These are phyloP conservation scores for Sebastes nivosus DNA, from an alignment of 2,797 vertebrate species.

Conservation along the genomic window DNA sequence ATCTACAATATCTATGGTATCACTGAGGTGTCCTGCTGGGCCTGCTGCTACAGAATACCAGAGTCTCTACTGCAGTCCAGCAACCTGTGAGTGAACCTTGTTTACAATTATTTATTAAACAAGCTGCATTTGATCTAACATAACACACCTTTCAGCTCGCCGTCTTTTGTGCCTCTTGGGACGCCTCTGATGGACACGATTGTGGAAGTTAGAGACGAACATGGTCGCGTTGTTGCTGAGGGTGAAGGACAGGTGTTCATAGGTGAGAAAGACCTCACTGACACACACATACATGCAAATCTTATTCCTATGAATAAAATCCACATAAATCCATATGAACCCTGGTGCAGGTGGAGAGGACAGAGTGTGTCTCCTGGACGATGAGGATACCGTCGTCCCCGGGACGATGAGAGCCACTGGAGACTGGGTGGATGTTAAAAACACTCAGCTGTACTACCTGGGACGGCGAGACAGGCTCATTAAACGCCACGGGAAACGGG, in stretches of 20 bases:
- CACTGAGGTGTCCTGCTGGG: constrained; percentile 98
- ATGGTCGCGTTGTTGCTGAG: constrained; percentile 80
- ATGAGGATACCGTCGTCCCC: constrained; percentile 78
- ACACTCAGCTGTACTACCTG: constrained; percentile 84
- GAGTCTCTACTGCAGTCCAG: constrained; percentile 64
- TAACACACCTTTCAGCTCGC: constrained; percentile 63
- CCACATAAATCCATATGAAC: not conserved
- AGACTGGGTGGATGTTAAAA: constrained; percentile 87
- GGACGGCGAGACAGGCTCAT: constrained; percentile 92
- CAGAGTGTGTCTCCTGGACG: constrained; percentile 91
- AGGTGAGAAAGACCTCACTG: constrained; percentile 77
- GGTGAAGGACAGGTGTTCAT: constrained; percentile 94
- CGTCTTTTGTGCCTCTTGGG: constrained; percentile 85
- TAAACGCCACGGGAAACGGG: constrained; percentile 91
- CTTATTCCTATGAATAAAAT: not conserved
- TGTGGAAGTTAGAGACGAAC: constrained; percentile 89
- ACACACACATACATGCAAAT: not conserved
- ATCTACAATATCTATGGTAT: constrained; percentile 95
- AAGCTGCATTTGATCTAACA: not conserved
- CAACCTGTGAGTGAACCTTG: constrained; percentile 51
- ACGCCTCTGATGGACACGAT: constrained; percentile 86
- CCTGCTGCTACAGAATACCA: constrained; percentile 87
- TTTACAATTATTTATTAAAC: not conserved
- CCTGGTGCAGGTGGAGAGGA: constrained; percentile 85
- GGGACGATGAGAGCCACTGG: constrained; percentile 92